Base-by-base conservation (phyloP, 2,797 vertebrate genomes). In the Clarias laeviceps region DNA sequence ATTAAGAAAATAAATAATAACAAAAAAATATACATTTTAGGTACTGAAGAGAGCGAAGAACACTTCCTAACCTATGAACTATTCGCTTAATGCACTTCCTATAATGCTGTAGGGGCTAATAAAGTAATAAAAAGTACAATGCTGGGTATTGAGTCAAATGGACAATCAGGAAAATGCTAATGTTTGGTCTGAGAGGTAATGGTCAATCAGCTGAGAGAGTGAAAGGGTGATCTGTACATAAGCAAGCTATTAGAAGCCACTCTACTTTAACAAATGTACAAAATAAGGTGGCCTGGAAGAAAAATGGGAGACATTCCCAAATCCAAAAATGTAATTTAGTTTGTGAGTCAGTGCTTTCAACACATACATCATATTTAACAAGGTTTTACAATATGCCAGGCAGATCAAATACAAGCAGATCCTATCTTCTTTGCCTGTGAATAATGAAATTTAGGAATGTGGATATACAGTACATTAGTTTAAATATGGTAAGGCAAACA, bases 121-220 rank as follows among this genome's bases (percentile, higher is more conserved):
- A 54, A 54, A 76, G 78, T 18, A 62, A 84, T 27, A 24, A 37
- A 73, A 15, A 50, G 40, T 73, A 57, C 86, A 81, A 62, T 61
- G 54, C 77, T 73, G 50, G 56, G 61, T 59, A 74, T 66, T 79
- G 73, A 68, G 69, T 64, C 66, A 83, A 86, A 86, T 87, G 84
- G 78, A 80, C 61, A 62, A 32, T 82, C 50, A 79, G 74, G 54
- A 82, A 82, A 59, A 82, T 66, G 56, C 57, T 84, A 86, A 86
- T 86, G 82, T 65, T 15, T 2, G 85, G 85, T 82, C 76, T 82
- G 70, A 29, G 24, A 78, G 17, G 34, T 80, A 86, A 84, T 72
- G 82, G 37, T 77, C 74, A 59, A 32, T 77, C 56, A 59, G 69
- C 18, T 62, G 83, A 70, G 17, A 59, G 34, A 69, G 34, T 76